A percentile compares a stretch with the other conserved stretches of the same genome.
phyloP scores from a whole-genome alignment of 2,888 invertebrate species.

The Oscheius sp. region DNA sequence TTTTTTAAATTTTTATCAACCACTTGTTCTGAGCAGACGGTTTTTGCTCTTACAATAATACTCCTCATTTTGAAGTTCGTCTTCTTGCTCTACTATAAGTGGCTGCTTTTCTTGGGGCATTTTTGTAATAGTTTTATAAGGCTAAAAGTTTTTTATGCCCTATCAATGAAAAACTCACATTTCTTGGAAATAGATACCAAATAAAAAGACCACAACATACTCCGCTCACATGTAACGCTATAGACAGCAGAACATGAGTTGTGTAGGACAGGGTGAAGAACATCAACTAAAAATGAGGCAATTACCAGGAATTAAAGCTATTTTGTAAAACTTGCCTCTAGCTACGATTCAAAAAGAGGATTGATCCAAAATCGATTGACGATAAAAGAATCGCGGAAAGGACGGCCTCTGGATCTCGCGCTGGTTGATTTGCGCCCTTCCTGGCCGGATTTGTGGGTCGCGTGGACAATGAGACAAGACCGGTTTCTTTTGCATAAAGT shows the following conservation, averaged over 20 bases:
- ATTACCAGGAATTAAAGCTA: no score
- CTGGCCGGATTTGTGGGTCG: slow-evolving; percentile 15
- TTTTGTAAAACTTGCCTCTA: no score
- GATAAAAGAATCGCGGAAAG: background rate
- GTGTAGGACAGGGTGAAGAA: slow-evolving; percentile 49
- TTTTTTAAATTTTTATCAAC: background rate
- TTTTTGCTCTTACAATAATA: background rate
- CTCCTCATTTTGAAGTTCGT: slow-evolving; percentile 19
- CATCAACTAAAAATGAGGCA: slow-evolving; percentile 30
- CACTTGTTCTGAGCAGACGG: background rate
- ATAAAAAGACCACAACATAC: slow-evolving; percentile 58
- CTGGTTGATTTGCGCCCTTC: slow-evolving; percentile 5
- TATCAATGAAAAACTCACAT: slow-evolving; percentile 52
- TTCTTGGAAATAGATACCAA: slow-evolving; percentile 65
- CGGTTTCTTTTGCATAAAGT: slow-evolving; percentile 9
- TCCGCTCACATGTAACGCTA: slow-evolving; percentile 56
- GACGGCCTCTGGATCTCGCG: background rate
- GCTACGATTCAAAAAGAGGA: no score
- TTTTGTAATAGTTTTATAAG: slow-evolving; percentile 47
- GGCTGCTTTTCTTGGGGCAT: slow-evolving; percentile 43
- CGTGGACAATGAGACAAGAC: slow-evolving; percentile 6
- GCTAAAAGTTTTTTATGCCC: slow-evolving; percentile 39
- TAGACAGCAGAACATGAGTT: slow-evolving; percentile 56
- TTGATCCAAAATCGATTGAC: background rate
- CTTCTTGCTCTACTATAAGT: slow-evolving; percentile 31